Conservation (phyloP, 2,888 invertebrate genomes). For the Xanthia togata region DNA sequence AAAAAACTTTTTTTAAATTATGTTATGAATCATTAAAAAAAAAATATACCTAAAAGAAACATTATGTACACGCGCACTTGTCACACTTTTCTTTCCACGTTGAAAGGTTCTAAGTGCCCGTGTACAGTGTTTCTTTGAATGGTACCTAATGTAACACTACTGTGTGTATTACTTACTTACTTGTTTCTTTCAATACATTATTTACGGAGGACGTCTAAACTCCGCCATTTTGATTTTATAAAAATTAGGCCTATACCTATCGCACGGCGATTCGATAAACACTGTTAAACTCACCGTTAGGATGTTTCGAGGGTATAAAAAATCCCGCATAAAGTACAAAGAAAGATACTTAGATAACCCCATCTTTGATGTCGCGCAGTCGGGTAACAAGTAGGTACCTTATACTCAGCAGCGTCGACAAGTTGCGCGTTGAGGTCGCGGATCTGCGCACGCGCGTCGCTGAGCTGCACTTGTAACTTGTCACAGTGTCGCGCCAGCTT, state of each 20-base stretch:
- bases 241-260: background rate
- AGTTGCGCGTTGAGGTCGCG: slow-evolving; percentile 96
- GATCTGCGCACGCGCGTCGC: slow-evolving; percentile 95
- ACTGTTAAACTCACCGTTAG: too few relatives aligned
- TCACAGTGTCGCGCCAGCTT: slow-evolving; percentile 96
- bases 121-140: too few relatives aligned
- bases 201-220: too few relatives aligned
- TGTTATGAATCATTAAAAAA: too few relatives aligned
- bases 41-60: too few relatives aligned
- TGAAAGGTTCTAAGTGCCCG: too few relatives aligned
- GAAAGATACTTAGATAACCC: background rate
- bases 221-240: background rate
- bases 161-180: too few relatives aligned
- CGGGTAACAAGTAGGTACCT: slow-evolving; percentile 89
- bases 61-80: too few relatives aligned
- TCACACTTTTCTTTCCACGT: too few relatives aligned
- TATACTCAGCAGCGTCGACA: slow-evolving; percentile 96
- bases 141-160: too few relatives aligned
- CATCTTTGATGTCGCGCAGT: too few relatives aligned
- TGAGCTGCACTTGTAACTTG: slow-evolving; percentile 94
- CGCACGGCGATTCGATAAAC: background rate
- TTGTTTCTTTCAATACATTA: background rate
- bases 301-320: background rate
- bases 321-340: background rate
- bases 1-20: too few relatives aligned